phyloP scores from a whole-genome alignment of 2,888 invertebrate species.

The Ashinkailepas kermadecensis region DNA sequence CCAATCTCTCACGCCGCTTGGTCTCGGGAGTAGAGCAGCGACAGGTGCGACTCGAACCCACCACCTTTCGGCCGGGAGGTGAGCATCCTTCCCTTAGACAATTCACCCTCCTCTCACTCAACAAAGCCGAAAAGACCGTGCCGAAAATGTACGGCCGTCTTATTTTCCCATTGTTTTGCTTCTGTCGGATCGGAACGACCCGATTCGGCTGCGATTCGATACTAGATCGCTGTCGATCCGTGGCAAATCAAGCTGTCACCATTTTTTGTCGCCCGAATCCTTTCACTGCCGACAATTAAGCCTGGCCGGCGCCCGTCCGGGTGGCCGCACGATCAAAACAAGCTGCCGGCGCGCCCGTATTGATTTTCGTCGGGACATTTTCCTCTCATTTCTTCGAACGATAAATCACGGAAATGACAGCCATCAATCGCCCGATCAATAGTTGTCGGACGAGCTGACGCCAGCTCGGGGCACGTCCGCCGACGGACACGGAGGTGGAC shows the following conservation, averaged over 20 bases:
- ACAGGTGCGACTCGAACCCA: neutral
- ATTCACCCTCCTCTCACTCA: no score
- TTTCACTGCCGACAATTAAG: slow-evolving; percentile 11
- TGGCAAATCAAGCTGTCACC: slow-evolving; percentile 17
- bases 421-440: slow-evolving; percentile 19
- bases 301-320: neutral
- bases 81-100: no score
- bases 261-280: slow-evolving; percentile 16
- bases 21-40: neutral
- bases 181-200: neutral
- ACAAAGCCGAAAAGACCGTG: neutral
- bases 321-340: neutral
- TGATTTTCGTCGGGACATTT: slow-evolving; percentile 17
- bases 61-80: neutral
- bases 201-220: neutral
- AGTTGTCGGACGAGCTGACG: neutral
- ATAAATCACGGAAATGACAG: slow-evolving; percentile 18
- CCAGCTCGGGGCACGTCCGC: neutral
- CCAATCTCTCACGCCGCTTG: neutral
- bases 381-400: neutral
- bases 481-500: neutral
- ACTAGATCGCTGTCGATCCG: slow-evolving; percentile 1
- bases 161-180: slow-evolving; percentile 3
- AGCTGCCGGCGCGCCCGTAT: neutral
- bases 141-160: neutral